Conservation (phyloP, 2,113 vertebrate species). For the Indicator indicator region DNA sequence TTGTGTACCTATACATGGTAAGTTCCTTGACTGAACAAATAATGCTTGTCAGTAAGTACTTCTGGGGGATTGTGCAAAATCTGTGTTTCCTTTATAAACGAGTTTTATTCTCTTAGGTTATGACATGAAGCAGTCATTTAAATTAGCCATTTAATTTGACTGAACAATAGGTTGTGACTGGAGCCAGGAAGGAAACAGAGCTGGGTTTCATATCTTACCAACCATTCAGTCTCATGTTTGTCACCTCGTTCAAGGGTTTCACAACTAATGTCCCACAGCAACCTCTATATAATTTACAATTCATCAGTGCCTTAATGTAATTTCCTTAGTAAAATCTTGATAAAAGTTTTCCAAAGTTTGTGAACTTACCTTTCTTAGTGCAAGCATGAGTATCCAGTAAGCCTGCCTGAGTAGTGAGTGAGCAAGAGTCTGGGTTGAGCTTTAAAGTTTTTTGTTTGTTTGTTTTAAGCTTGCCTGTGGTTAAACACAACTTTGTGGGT, state of each 20-base stretch:
- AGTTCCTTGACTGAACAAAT: background rate
- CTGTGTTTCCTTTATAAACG: background rate
- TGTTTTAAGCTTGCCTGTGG: background rate
- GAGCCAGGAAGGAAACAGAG: background rate
- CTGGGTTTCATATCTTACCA: background rate
- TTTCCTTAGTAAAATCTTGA: background rate
- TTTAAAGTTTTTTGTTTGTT: background rate
- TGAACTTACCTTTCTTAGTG: background rate
- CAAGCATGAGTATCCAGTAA: background rate
- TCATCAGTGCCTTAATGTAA: background rate
- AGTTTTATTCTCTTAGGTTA: background rate
- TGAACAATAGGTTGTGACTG: background rate
- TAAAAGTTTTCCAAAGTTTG: background rate
- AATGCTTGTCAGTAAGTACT: background rate
- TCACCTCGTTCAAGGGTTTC: background rate
- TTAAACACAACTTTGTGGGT: accelerated
- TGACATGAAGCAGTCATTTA: background rate
- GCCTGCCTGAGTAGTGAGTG: background rate
- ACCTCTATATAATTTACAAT: background rate
- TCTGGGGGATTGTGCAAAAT: background rate
- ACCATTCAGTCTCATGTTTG: background rate
- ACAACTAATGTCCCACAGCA: background rate
- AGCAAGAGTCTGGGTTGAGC: background rate
- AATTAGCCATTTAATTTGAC: background rate
- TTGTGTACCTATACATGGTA: background rate